phyloP scores from a whole-genome alignment of 2,797 vertebrate genomes.

The Ara ararauna region DNA sequence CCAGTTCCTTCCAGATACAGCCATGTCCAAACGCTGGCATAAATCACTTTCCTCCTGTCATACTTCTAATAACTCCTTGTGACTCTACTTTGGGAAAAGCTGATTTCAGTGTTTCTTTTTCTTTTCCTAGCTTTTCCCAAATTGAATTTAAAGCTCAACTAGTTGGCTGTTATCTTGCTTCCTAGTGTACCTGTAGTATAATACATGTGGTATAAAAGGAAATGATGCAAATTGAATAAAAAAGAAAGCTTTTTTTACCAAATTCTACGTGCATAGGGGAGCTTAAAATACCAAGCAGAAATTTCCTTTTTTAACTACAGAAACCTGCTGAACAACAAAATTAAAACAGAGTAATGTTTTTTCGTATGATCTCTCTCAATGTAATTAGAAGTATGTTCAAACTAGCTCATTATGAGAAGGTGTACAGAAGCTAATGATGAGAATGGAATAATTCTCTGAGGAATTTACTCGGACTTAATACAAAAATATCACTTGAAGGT shows the following conservation, averaged over 20 bases:
- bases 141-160: not conserved
- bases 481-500: not conserved
- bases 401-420: constrained; percentile 13
- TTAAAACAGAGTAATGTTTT: constrained; percentile 19
- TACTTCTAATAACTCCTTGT: not conserved
- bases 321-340: not conserved
- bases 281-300: not conserved
- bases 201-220: not conserved
- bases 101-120: not conserved
- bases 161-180: not conserved
- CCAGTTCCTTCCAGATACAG: not conserved
- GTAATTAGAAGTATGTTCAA: constrained; percentile 57
- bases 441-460: constrained; percentile 20
- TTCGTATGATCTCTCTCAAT: not conserved
- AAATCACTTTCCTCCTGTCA: not conserved
- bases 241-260: not conserved
- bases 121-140: not conserved
- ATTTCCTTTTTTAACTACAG: not conserved
- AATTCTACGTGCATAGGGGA: not conserved
- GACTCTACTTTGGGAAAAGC: not conserved
- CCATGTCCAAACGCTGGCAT: not conserved
- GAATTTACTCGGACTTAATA: constrained; percentile 23
- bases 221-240: not conserved
- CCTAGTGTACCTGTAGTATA: not conserved
- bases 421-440: not conserved